Percentiles rank a stretch among this genome's conserved stretches.
Conservation (phyloP, 53 echinoderm and acorn worm genomes). For the Astropecten irregularis region DNA sequence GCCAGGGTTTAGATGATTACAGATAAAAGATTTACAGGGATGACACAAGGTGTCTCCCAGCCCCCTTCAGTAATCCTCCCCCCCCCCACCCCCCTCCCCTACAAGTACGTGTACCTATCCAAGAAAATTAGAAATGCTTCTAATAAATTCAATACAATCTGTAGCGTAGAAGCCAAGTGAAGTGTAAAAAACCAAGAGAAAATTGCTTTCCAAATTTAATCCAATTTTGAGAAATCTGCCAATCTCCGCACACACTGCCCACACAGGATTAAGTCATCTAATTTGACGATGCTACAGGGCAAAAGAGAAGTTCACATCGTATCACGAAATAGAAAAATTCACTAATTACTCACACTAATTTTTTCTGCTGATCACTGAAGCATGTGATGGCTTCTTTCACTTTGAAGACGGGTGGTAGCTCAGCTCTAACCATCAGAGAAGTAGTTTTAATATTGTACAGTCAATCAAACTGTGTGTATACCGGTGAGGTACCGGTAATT, state of each 20-base stretch:
- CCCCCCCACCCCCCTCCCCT: no score
- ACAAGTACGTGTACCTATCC: no score
- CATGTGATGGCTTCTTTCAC: slow-evolving; percentile 44
- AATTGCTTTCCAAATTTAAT: slow-evolving; percentile 44
- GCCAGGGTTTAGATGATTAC: no score
- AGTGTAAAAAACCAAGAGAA: slow-evolving; percentile 27
- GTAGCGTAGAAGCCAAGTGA: slow-evolving; percentile 21
- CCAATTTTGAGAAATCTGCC: slow-evolving; percentile 46
- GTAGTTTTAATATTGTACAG: slow-evolving; percentile 26
- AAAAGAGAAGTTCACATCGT: slow-evolving; percentile 21
- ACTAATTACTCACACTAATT: slow-evolving; percentile 57
- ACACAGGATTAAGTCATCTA: slow-evolving; percentile 49
- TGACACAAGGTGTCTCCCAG: no score
- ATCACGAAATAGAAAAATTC: slow-evolving; percentile 29
- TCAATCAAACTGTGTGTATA: slow-evolving; percentile 35
- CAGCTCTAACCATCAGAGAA: neutral
- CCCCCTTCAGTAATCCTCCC: no score
- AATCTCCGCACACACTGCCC: slow-evolving; percentile 22
- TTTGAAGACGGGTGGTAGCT: neutral
- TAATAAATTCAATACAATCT: slow-evolving; percentile 23
- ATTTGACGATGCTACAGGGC: slow-evolving; percentile 26
- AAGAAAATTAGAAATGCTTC: no score
- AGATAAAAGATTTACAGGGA: no score
- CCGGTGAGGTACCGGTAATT: no score
- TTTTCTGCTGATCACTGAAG: slow-evolving; percentile 33